Evolutionary conservation across 2,888 invertebrate species (phyloP).

Genomic region (Catocala nupta): DNA sequence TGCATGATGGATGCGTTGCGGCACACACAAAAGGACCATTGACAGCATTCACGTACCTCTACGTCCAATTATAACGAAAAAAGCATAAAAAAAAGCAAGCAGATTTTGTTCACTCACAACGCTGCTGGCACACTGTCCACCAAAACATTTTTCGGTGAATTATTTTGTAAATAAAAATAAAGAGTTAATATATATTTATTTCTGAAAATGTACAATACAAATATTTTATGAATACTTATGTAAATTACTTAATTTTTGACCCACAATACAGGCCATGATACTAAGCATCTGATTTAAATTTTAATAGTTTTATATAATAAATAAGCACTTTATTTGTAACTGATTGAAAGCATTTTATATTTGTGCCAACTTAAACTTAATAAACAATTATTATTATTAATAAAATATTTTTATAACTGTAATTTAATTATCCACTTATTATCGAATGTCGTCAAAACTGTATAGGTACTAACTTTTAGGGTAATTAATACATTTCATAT

Average conservation of each 20-base stretch:
- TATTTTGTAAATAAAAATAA: slow-evolving; percentile 29
- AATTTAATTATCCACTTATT: too few relatives aligned
- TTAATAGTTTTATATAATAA: too few relatives aligned
- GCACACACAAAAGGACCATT: slow-evolving; percentile 74
- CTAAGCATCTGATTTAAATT: too few relatives aligned
- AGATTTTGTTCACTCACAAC: slow-evolving; percentile 67
- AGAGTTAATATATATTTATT: slow-evolving; percentile 12
- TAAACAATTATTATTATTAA: too few relatives aligned
- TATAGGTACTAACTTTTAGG: too few relatives aligned
- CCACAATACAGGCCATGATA: background rate
- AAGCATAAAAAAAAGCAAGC: too few relatives aligned
- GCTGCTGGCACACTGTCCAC: slow-evolving; percentile 53
- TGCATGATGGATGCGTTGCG: slow-evolving; percentile 77
- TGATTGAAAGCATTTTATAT: too few relatives aligned
- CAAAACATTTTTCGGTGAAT: slow-evolving; percentile 52
- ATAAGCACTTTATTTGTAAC: too few relatives aligned
- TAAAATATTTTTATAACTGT: too few relatives aligned
- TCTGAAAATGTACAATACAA: slow-evolving; percentile 3
- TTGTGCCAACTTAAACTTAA: too few relatives aligned
- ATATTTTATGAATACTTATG: background rate
- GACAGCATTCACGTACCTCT: slow-evolving; percentile 64
- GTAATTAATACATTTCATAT: too few relatives aligned
- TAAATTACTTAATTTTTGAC: background rate
- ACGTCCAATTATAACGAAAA: slow-evolving; percentile 73
- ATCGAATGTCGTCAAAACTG: too few relatives aligned